Conservation (phyloP, 2,888 invertebrate genomes). For the Acleris emargana region DNA sequence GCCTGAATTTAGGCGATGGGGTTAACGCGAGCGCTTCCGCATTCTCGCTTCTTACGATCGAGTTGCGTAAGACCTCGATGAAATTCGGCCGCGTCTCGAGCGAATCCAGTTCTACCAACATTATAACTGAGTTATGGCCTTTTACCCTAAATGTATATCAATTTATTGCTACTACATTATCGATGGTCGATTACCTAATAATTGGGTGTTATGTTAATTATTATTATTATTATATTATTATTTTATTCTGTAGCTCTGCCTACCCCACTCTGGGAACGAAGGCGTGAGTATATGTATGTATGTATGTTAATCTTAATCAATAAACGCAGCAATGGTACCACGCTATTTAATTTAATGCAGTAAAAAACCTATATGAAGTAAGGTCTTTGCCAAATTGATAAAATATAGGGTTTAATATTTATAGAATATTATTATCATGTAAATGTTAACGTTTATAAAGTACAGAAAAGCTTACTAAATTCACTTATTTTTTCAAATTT, state of each 20-base stretch:
- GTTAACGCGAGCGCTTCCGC: conserved; percentile 50
- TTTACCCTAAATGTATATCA: conserved; percentile 33
- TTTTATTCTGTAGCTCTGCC: no score
- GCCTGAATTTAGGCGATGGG: conserved; percentile 40
- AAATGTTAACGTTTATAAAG: conserved; percentile 1
- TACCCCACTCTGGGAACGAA: no score
- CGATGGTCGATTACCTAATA: conserved; percentile 9
- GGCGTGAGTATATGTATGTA: no score
- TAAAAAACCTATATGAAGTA: background rate
- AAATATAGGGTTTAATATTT: background rate
- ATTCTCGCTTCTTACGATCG: conserved; percentile 47
- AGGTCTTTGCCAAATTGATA: background rate
- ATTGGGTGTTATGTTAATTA: conserved; percentile 9
- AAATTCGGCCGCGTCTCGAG: conserved; percentile 49
- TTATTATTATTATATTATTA: no score
- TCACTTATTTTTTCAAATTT: background rate
- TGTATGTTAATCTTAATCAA: conserved; percentile 4
- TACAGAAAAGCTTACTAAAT: background rate
- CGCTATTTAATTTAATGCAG: background rate
- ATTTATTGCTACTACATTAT: conserved; percentile 4
- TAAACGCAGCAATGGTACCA: background rate
- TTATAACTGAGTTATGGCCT: conserved; percentile 37
- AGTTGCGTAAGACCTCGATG: conserved; percentile 51
- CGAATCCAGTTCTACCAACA: conserved; percentile 43
- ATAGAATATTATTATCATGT: background rate